phyloP scores from a whole-genome alignment of 2,888 invertebrate genomes.

The Perizoma affinitatum region DNA sequence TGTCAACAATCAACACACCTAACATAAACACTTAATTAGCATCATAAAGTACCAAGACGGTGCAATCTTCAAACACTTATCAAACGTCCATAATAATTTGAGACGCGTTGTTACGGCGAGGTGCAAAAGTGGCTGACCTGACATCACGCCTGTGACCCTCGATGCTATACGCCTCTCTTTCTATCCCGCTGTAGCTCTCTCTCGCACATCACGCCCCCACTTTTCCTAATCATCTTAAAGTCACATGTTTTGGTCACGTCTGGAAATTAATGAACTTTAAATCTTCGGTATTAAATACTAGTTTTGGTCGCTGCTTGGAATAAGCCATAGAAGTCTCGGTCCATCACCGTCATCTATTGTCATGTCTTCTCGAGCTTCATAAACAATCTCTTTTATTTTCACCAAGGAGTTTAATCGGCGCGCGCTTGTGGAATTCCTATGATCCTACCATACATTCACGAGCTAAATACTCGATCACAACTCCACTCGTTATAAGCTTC shows the following conservation, averaged over 20 bases:
- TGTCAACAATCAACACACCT: constrained; percentile 61
- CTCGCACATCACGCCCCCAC: constrained; percentile 82
- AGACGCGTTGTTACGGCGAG: constrained; percentile 84
- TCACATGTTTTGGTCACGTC: constrained; percentile 75
- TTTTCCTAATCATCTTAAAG: constrained; percentile 80
- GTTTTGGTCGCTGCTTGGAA: constrained; percentile 62
- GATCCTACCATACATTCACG: constrained; percentile 36
- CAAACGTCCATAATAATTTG: constrained; percentile 85
- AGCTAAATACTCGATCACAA: constrained; percentile 6
- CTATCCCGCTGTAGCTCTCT: constrained; percentile 59
- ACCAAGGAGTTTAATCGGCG: constrained; percentile 80
- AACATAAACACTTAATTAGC: constrained; percentile 81
- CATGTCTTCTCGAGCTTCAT: constrained; percentile 80
- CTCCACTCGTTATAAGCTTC: not conserved
- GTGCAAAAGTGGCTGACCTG: constrained; percentile 85
- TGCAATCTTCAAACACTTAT: constrained; percentile 82
- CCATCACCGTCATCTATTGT: constrained; percentile 81
- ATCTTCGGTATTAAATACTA: constrained; percentile 71
- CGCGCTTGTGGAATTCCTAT: constrained; percentile 77
- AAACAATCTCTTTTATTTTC: constrained; percentile 84
- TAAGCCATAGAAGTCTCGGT: constrained; percentile 62
- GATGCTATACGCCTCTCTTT: constrained; percentile 59
- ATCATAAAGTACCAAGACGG: constrained; percentile 79
- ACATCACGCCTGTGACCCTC: constrained; percentile 85
- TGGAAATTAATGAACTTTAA: constrained; percentile 81